A percentile compares a stretch with the other conserved stretches of the same genome.
Evolutionary conservation across 2,888 invertebrate genomes (phyloP).

Genomic region (Hirtodrosophila alboralis): DNA sequence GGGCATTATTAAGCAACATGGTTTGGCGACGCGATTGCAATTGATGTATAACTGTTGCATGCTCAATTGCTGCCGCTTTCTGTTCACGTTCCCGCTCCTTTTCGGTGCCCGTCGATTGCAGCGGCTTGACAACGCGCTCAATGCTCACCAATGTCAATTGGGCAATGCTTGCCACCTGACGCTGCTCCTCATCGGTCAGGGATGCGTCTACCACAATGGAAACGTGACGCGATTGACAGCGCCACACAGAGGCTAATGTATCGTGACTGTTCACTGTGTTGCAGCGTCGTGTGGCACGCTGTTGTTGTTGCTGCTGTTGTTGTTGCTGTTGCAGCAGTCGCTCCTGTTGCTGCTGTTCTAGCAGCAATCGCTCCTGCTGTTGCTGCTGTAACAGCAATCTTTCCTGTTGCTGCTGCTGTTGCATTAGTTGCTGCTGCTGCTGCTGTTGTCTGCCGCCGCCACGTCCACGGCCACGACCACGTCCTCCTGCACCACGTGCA

Average conservation of each 20-base stretch:
- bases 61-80: slow-evolving; percentile 1
- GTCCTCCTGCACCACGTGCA: no score
- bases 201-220: slow-evolving; percentile 60
- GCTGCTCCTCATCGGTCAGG: slow-evolving; percentile 43
- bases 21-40: no score
- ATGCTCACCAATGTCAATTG: slow-evolving; percentile 43
- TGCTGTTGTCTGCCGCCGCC: slow-evolving; percentile 3
- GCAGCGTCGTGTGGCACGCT: no score
- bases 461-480: no score
- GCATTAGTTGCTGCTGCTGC: slow-evolving; percentile 2
- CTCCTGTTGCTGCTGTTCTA: no score
- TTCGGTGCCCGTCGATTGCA: no score
- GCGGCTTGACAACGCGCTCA: slow-evolving; percentile 49
- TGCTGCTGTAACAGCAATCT: no score
- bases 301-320: no score
- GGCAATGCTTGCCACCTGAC: slow-evolving; percentile 47
- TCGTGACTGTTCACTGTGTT: no score
- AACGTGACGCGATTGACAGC: slow-evolving; percentile 56
- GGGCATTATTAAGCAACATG: slow-evolving; percentile 36
- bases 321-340: no score
- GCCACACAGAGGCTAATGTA: no score
- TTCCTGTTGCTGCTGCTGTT: slow-evolving; percentile 1
- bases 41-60: no score
- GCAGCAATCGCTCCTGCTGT: slow-evolving; percentile 1
- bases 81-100: background rate